phyloP scores from a whole-genome alignment of 2,888 invertebrate genomes.

The Lepidochrysops patricia region DNA sequence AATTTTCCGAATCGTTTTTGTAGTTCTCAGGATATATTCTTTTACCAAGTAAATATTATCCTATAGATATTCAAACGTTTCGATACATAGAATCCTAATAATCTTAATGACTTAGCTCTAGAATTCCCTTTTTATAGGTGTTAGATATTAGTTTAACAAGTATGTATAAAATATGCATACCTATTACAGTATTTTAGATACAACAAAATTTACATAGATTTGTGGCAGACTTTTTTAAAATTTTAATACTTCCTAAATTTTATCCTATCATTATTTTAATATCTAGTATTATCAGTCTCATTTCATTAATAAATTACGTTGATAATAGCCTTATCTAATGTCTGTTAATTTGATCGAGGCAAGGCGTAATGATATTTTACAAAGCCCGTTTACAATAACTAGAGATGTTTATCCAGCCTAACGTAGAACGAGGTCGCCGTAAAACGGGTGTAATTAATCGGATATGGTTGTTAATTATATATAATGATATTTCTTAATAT shows the following conservation, averaged over 20 bases:
- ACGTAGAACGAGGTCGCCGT: conserved; percentile 39
- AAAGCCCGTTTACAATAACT: conserved; percentile 37
- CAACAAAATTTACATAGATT: neutral
- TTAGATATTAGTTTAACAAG: neutral
- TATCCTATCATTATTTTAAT: neutral
- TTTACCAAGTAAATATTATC: neutral
- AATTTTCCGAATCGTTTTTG: neutral
- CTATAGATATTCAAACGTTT: neutral
- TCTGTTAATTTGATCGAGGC: neutral
- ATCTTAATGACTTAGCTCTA: neutral
- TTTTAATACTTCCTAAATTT: neutral
- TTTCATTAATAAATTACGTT: neutral
- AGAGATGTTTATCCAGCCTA: conserved; percentile 46
- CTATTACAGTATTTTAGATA: neutral
- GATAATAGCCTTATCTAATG: neutral
- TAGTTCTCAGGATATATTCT: neutral
- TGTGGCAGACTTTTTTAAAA: neutral
- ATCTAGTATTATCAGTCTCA: neutral
- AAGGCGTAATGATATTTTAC: neutral
- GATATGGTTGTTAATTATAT: conserved; percentile 32
- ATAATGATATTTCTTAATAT: conserved; percentile 54
- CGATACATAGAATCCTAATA: neutral
- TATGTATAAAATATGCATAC: neutral
- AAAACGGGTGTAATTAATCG: conserved; percentile 29
- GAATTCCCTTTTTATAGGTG: neutral